Conservation (phyloP, 2,888 invertebrate genomes). For the Sarcophaga carnaria region DNA sequence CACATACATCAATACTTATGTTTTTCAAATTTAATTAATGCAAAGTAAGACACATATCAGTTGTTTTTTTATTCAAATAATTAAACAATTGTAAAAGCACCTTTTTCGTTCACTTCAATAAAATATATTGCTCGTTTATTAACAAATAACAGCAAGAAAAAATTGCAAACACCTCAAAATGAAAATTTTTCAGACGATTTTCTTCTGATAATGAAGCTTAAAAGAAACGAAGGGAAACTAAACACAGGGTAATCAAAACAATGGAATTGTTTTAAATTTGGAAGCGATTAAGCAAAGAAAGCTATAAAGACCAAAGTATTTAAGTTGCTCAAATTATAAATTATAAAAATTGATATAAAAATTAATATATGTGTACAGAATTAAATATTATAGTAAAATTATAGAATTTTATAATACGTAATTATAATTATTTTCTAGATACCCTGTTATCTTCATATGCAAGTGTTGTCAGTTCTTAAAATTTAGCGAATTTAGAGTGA, state of each 20-base stretch:
- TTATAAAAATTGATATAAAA: background rate
- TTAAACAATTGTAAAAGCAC: slow-evolving; percentile 22
- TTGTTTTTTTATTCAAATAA: background rate
- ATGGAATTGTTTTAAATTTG: background rate
- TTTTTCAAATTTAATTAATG: slow-evolving; percentile 15
- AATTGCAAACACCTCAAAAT: slow-evolving; percentile 30
- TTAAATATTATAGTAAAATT: background rate
- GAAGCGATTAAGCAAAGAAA: too few relatives aligned
- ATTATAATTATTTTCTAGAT: too few relatives aligned
- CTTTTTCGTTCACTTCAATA: slow-evolving; percentile 24
- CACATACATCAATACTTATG: slow-evolving; percentile 37
- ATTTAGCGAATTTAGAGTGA: too few relatives aligned
- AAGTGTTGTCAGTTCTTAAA: too few relatives aligned
- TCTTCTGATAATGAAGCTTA: slow-evolving; percentile 26
- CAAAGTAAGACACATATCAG: background rate
- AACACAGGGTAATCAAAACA: slow-evolving; percentile 37
- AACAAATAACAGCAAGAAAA: slow-evolving; percentile 31
- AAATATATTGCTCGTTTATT: slow-evolving; percentile 31
- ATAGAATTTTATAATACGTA: too few relatives aligned
- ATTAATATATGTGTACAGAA: background rate
- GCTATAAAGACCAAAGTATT: too few relatives aligned
- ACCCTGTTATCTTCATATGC: too few relatives aligned
- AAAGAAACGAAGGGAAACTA: slow-evolving; percentile 2
- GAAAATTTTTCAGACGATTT: slow-evolving; percentile 56
- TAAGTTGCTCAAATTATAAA: too few relatives aligned